These are phyloP conservation scores for Corythaixoides concolor DNA, from an alignment of 2,113 vertebrate species.

Conservation along the genomic window DNA sequence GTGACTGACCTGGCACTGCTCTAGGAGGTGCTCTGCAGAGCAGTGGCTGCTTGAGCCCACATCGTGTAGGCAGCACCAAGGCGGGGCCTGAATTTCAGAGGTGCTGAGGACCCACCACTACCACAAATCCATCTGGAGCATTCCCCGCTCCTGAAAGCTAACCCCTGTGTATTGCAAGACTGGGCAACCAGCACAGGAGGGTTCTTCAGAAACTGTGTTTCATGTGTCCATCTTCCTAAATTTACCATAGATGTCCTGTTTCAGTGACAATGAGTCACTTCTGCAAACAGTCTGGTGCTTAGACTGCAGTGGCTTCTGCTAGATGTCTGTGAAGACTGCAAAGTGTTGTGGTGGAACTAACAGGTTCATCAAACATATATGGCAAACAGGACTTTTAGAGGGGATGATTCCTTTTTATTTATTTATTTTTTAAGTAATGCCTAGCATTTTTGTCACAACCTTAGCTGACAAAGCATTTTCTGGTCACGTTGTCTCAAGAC, in stretches of 20 bases:
- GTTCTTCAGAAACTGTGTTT: not conserved
- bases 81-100: not conserved
- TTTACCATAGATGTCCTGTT: not conserved
- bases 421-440: not conserved
- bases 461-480: constrained; percentile 66
- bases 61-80: accelerated
- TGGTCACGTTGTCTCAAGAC: constrained; percentile 50
- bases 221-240: not conserved
- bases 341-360: constrained; percentile 34
- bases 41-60: not conserved
- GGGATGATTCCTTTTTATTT: not conserved
- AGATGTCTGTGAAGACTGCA: not conserved
- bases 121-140: too few species aligned
- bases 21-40: not conserved
- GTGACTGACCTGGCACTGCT: accelerated
- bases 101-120: accelerated
- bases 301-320: not conserved
- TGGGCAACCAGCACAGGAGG: not conserved
- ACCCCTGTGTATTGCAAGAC: not conserved
- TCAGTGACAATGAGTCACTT: not conserved
- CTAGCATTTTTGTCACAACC: constrained; percentile 41
- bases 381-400: not conserved
- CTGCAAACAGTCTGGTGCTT: not conserved
- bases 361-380: not conserved
- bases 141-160: not conserved